Percentiles rank a stretch among this genome's conserved stretches.
phyloP scores from a whole-genome alignment of 2,113 vertebrate genomes.

The Lasiurus cinereus region DNA sequence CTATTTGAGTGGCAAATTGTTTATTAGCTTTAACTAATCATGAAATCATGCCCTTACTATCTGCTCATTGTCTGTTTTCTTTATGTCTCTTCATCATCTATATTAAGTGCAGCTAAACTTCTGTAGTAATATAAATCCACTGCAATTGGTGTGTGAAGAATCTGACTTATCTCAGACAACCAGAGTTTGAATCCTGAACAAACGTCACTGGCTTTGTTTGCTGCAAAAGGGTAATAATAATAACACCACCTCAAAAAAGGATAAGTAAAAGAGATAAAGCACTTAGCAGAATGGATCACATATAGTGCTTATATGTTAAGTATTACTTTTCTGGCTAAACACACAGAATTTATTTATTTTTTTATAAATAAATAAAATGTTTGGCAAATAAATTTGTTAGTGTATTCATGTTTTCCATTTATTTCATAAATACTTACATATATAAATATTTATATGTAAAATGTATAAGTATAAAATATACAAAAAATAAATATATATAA shows the following conservation, averaged over 20 bases:
- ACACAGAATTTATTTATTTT: neutral
- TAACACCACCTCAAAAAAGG: neutral
- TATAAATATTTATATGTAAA: neutral
- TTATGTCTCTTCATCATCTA: neutral
- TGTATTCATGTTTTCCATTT: neutral
- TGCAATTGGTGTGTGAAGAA: neutral
- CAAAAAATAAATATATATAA: neutral
- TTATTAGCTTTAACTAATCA: neutral
- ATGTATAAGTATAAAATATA: neutral
- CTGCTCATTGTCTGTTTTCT: neutral
- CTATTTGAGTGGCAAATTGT: neutral
- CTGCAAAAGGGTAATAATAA: neutral
- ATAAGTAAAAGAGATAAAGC: neutral
- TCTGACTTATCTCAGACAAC: neutral
- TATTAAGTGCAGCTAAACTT: neutral
- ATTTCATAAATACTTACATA: neutral
- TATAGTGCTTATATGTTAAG: neutral
- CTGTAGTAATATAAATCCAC: neutral
- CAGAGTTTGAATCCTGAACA: neutral
- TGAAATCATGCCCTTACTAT: neutral
- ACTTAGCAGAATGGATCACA: neutral
- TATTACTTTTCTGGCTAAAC: neutral
- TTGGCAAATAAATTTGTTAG: neutral
- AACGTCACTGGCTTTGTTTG: neutral
- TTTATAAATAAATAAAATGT: neutral